Conservation (phyloP, 2,113 vertebrate species). For the Sus scrofa region DNA sequence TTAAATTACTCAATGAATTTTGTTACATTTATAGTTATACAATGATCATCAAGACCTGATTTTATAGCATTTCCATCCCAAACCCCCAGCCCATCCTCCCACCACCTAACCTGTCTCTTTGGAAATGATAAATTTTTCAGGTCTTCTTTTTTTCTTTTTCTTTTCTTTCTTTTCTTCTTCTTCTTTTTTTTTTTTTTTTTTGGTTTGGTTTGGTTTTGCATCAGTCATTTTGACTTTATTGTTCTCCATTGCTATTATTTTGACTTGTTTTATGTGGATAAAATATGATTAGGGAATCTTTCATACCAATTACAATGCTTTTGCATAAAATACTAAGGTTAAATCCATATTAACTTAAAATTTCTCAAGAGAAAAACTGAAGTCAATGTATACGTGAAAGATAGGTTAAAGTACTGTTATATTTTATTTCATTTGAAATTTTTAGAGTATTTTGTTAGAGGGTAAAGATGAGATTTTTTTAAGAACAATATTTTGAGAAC, state of each 20-base stretch:
- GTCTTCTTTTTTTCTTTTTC: no score
- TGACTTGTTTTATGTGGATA: neutral
- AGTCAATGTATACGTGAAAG: neutral
- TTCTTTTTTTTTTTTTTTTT: neutral
- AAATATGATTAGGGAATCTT: neutral
- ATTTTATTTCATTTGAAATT: neutral
- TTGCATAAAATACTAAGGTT: neutral
- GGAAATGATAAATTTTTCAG: no score
- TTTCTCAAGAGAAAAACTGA: neutral
- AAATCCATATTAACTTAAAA: neutral
- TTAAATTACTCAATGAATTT: no score
- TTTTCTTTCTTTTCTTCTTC: no score
- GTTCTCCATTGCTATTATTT: neutral
- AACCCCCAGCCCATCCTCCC: no score
- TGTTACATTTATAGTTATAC: no score
- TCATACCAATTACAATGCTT: neutral
- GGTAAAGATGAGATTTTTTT: neutral
- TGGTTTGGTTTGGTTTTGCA: neutral
- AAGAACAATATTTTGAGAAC: neutral
- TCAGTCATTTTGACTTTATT: neutral
- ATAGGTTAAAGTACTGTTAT: neutral
- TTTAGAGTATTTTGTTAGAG: neutral
- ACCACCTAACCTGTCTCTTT: no score
- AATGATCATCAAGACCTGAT: no score
- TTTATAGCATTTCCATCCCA: no score